Base-by-base conservation (phyloP, 1,140 invertebrate species). In the Musca domestica region DNA sequence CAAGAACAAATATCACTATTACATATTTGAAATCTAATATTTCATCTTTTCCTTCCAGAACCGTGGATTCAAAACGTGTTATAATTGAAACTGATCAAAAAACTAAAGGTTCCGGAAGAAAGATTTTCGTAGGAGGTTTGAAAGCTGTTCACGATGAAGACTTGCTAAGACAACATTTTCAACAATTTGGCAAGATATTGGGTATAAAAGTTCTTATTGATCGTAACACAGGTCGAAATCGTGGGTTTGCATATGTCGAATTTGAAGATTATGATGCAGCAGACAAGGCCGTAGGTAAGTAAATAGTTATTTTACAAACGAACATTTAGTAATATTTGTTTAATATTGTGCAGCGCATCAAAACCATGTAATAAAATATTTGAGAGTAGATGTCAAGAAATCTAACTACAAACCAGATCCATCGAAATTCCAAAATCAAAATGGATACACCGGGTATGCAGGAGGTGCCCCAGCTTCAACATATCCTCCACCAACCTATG, bases 11-110 rank as follows among this genome's bases (percentile, higher is more conserved):
- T n/a, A n/a, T n/a, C n/a, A n/a, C n/a, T n/a, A n/a, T n/a, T n/a
- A n/a, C n/a, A n/a, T n/a, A n/a, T n/a, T n/a, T n/a, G n/a, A n/a
- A n/a, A n/a, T n/a, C n/a, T n/a, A n/a, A n/a, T n/a, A n/a, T n/a
- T n/a, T n/a, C n/a, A n/a, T n/a, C n/a, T n/a, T n/a, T 61, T 20
- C 41, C 17, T 70, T 77, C 64, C 61, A 86, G 96, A 71, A 91
- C 95, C 67, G 96, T 99, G 0, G 97, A 99, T 83, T 94, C 96
- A 0, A 99, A 99, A 81, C 84, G 96, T 74, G 98, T 97, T 10
- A 93, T 98, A 51, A 96, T 98, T 1, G 87, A 95, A 77, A 88
- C 95, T 85, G 94, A 97, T 77, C 93, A 94, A 74, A 91, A 89
- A 61, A 89, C 89, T 74, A 92, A 91, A 0, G 94, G 96, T 81